phyloP scores from a whole-genome alignment of 2,888 invertebrate genomes.

The Seira ritae region DNA sequence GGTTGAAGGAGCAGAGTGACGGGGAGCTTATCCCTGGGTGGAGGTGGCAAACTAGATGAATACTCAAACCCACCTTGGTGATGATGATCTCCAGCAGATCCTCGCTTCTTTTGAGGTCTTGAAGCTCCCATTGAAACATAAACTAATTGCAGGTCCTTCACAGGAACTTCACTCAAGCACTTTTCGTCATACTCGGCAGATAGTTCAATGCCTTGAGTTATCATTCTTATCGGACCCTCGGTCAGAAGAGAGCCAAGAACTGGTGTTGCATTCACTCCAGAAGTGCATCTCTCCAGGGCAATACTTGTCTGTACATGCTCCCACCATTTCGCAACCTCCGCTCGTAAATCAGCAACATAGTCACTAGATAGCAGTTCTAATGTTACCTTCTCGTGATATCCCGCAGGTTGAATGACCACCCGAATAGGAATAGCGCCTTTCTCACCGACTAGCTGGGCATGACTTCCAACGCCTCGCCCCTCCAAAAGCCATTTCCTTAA shows the following conservation, averaged over 20 bases:
- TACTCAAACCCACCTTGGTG: slow-evolving; percentile 80
- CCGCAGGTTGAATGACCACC: slow-evolving; percentile 91
- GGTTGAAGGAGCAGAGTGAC: slow-evolving; percentile 89
- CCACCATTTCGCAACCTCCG: slow-evolving; percentile 98
- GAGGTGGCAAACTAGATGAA: slow-evolving; percentile 90
- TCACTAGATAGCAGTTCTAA: slow-evolving; percentile 90
- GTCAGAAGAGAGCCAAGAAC: slow-evolving; percentile 83
- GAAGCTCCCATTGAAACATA: slow-evolving; percentile 93
- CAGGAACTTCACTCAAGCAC: slow-evolving; percentile 91
- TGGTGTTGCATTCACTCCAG: slow-evolving; percentile 75
- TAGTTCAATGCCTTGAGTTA: slow-evolving; percentile 92
- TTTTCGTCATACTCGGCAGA: slow-evolving; percentile 95
- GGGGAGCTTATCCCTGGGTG: slow-evolving; percentile 90
- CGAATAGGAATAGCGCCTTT: slow-evolving; percentile 83
- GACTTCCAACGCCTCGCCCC: slow-evolving; percentile 85
- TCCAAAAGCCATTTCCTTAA: slow-evolving; percentile 85
- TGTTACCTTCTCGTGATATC: slow-evolving; percentile 88
- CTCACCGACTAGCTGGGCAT: slow-evolving; percentile 82
- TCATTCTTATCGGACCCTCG: slow-evolving; percentile 92
- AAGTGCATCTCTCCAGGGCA: slow-evolving; percentile 62
- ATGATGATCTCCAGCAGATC: slow-evolving; percentile 76
- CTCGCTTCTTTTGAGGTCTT: slow-evolving; percentile 79
- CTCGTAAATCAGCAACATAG: slow-evolving; percentile 92
- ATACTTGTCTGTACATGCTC: slow-evolving; percentile 76
- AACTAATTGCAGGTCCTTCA: slow-evolving; percentile 95